phyloP scores from a whole-genome alignment of 30 jellyfish, hydroid and myxozoan species.

The Cassiopea andromeda region DNA sequence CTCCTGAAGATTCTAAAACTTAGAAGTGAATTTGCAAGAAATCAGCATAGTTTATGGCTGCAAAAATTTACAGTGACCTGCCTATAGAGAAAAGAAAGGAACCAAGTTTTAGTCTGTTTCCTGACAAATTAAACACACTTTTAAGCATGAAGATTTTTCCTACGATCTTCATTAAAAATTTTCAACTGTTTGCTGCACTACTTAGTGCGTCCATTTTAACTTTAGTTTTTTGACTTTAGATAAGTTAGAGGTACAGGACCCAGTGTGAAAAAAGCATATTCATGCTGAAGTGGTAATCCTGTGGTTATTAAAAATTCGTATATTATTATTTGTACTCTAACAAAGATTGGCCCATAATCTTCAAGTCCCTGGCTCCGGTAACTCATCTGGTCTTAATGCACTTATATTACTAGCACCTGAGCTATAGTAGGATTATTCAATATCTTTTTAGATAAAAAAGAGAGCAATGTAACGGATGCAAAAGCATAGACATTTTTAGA shows the following conservation, averaged over 20 bases:
- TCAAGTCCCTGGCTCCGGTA: too few relatives aligned
- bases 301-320: too few relatives aligned
- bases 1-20: background rate
- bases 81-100: background rate
- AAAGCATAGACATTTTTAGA: too few relatives aligned
- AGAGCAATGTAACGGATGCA: too few relatives aligned
- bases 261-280: slow-evolving; percentile 5
- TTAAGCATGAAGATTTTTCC: background rate
- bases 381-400: too few relatives aligned
- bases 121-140: background rate
- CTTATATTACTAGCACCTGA: too few relatives aligned
- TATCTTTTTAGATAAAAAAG: too few relatives aligned
- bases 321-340: too few relatives aligned
- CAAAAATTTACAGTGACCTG: slow-evolving; percentile 1
- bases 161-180: background rate
- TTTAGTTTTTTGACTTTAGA: background rate
- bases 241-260: background rate
- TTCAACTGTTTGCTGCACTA: background rate
- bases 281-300: too few relatives aligned
- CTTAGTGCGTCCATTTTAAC: background rate
- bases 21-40: background rate
- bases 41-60: background rate
- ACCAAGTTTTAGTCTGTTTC: background rate
- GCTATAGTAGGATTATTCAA: too few relatives aligned
- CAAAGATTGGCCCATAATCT: too few relatives aligned